A percentile compares a stretch with the other conserved stretches of the same genome.
Conservation (phyloP, 2,888 invertebrate species). For the Brachylomia viminalis region DNA sequence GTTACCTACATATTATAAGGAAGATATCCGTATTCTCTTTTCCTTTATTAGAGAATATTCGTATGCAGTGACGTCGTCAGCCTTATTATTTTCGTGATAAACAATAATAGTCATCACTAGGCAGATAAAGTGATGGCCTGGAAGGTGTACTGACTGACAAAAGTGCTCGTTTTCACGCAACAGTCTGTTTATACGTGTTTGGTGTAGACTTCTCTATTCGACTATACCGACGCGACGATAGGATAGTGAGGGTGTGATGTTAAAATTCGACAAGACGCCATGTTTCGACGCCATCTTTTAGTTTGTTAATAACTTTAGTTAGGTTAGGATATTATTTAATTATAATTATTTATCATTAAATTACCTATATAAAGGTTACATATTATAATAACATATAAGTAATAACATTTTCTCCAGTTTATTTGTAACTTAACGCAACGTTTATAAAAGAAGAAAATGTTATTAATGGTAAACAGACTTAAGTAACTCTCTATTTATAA, state of each 20-base stretch:
- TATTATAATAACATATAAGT: too few relatives aligned
- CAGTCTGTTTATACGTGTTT: slow-evolving; percentile 69
- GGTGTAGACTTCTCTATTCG: slow-evolving; percentile 60
- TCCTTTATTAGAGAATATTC: slow-evolving; percentile 74
- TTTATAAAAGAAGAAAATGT: neutral
- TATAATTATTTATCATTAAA: too few relatives aligned
- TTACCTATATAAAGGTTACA: too few relatives aligned
- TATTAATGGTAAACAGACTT: neutral
- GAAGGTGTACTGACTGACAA: slow-evolving; percentile 73
- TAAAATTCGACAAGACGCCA: neutral
- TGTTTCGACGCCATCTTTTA: too few relatives aligned
- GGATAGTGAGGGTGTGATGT: slow-evolving; percentile 57
- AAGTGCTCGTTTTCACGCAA: slow-evolving; percentile 76
- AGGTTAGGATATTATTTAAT: too few relatives aligned
- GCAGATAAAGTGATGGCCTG: slow-evolving; percentile 79
- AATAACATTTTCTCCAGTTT: neutral
- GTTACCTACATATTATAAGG: slow-evolving; percentile 36
- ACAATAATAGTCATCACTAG: slow-evolving; percentile 78
- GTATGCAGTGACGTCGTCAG: slow-evolving; percentile 70
- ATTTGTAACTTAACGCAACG: neutral
- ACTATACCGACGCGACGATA: slow-evolving; percentile 37
- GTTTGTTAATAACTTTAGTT: too few relatives aligned
- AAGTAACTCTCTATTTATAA: neutral
- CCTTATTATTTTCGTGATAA: slow-evolving; percentile 78
- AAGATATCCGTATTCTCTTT: slow-evolving; percentile 53